phyloP scores from a whole-genome alignment of 2,113 vertebrate species.

The Manacus vitellinus region DNA sequence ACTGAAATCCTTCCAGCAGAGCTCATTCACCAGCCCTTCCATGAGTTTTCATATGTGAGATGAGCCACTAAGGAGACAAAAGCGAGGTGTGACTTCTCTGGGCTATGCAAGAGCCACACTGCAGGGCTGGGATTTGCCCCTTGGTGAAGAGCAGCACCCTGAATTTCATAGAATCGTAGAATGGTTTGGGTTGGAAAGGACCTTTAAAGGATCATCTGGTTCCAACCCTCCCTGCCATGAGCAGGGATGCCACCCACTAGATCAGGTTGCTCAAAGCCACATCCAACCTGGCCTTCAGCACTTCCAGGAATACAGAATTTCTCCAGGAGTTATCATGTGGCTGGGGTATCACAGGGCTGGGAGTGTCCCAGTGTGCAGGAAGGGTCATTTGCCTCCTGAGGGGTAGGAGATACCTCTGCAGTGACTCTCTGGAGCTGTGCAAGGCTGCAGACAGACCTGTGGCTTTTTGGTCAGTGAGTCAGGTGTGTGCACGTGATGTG shows the following conservation, averaged over 20 bases:
- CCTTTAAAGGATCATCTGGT: not conserved
- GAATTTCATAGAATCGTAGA: not conserved
- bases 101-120: not conserved
- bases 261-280: not conserved
- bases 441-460: not conserved
- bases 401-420: not conserved
- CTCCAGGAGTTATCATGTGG: accelerated
- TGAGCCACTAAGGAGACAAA: not conserved
- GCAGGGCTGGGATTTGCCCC: not conserved
- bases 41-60: not conserved
- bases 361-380: not conserved
- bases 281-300: not conserved
- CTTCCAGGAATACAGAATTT: not conserved
- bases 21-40: not conserved
- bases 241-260: not conserved
- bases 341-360: accelerated
- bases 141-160: not conserved
- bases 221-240: not conserved
- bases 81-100: not conserved
- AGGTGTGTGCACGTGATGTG: not conserved
- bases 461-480: not conserved
- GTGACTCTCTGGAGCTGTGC: accelerated
- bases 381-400: accelerated
- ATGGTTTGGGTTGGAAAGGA: not conserved
- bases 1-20: not conserved